Base-by-base conservation (phyloP, 2,113 vertebrate genomes). In the Poeciliopsis prolifica region DNA sequence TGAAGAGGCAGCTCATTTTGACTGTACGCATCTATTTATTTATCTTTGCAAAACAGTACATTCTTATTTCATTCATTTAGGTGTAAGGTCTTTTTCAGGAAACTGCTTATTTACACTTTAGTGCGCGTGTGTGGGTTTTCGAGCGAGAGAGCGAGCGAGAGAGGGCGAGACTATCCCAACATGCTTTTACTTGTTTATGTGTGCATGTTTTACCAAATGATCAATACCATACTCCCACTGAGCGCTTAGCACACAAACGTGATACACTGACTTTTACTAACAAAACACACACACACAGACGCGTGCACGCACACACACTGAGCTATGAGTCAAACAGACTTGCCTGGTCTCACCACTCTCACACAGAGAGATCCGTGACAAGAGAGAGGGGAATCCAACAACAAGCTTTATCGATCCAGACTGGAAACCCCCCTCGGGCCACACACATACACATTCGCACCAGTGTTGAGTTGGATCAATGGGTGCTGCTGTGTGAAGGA, bases 361-460 rank as follows among this genome's bases (percentile, higher is more conserved):
- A 86, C 88, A 89, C 80, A 77, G 90, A 88, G 85, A 73, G 86
- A 92, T 93, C 87, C 19, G 68, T 93, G 92, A 94, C 92, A 92
- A 92, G 86, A 86, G 89, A 88, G 81, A 91, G 91, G 93, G 91
- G 89, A 93, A 93, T 92, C 93, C 92, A 88, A 89, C 91, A 92
- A 90, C 90, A 91, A 89, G 88, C 91, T 92, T 86, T 87, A 95
- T 95, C 92, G 89, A 95, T 95, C 91, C 85, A 86, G 87, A 92
- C 90, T 93, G 91, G 92, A 92, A 94, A 95, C 90, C 90, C 91
- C 93, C 92, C 92, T 92, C 84, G 80, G 86, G 88, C 90, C 80
- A 89, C 86, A 80, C 80, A 85, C 84, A 85, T 42, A 79, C 75
- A 83, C 70, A 72, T 68, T 77, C 75, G 70, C 71, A 70, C 75